These are phyloP conservation scores for Phenacoccus solenopsis DNA, from an alignment of 1,140 invertebrate species.

Conservation along the genomic window DNA sequence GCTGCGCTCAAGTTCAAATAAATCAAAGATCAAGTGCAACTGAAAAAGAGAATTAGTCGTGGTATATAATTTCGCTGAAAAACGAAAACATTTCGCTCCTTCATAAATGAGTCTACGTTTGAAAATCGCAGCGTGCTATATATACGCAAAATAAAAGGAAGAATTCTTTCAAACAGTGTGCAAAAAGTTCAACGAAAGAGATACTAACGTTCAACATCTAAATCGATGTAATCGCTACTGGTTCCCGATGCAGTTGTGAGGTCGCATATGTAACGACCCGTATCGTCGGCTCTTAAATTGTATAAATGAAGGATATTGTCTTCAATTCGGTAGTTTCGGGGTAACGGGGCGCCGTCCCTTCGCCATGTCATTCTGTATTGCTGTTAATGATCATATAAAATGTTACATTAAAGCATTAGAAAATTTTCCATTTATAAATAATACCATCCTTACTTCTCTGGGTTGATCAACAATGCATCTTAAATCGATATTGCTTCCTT, in stretches of 20 bases:
- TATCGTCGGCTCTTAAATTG: constrained; percentile 44
- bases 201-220: constrained; percentile 56
- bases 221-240: constrained; percentile 48
- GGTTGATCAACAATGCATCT: constrained; percentile 36
- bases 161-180: too few relatives aligned
- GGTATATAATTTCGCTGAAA: too few relatives aligned
- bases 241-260: constrained; percentile 37
- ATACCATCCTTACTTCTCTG: constrained; percentile 27
- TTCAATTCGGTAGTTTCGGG: neutral
- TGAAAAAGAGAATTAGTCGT: too few relatives aligned
- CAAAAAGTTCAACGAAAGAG: too few relatives aligned
- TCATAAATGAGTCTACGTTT: too few relatives aligned
- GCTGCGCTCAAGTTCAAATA: too few relatives aligned
- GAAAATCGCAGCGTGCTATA: too few relatives aligned
- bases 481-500: constrained; percentile 44
- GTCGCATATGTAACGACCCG: constrained; percentile 56
- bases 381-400: neutral
- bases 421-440: too few relatives aligned
- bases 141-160: too few relatives aligned
- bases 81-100: too few relatives aligned
- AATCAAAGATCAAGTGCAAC: too few relatives aligned
- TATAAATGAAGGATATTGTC: constrained; percentile 30
- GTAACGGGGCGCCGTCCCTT: constrained; percentile 4
- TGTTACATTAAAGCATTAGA: neutral
- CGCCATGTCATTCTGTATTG: constrained; percentile 4